Conservation (phyloP, 2,113 vertebrate genomes). For the human region GRCh38 chr6:131200501-131201000, state of each 20-base stretch:
- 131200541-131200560: not conserved
- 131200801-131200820: slow-evolving; percentile 37
- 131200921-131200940: slow-evolving; percentile 43
- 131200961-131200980: not conserved
- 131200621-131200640: slow-evolving; percentile 19
- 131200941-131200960: slow-evolving; percentile 1
- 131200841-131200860: slow-evolving; percentile 58
- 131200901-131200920: slow-evolving; percentile 65
- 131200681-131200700: not conserved
- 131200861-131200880: slow-evolving; percentile 52
- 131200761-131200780: not conserved
- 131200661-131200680: not conserved
- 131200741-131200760: not conserved
- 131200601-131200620: not conserved
- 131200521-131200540: slow-evolving; percentile 14
- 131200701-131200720: not conserved
- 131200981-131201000: not conserved
- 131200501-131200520: not conserved
- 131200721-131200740: not conserved
- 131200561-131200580: not conserved
- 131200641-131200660: not conserved
- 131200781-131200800: not conserved
- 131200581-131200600: not conserved
- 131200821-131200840: slow-evolving; percentile 52
- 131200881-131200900: slow-evolving; percentile 66